A percentile compares a stretch with the other conserved stretches of the same genome.
phyloP scores from a whole-genome alignment of 2,113 vertebrate genomes.

The Galeopterus variegatus region DNA sequence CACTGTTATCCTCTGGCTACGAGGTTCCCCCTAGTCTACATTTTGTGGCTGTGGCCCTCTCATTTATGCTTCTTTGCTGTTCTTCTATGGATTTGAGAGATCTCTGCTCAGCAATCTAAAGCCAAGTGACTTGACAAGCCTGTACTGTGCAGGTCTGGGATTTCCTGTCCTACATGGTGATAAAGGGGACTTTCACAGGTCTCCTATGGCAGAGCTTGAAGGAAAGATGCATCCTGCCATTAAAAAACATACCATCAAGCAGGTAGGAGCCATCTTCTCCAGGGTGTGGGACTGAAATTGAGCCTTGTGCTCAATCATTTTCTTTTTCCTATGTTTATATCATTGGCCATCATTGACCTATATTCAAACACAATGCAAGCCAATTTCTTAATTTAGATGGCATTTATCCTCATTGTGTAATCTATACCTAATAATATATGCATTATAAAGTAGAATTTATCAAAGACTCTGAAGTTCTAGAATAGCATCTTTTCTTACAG shows the following conservation, averaged over 20 bases:
- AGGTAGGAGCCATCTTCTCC: background rate
- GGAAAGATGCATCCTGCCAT: background rate
- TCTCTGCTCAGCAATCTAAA: background rate
- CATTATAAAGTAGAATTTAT: background rate
- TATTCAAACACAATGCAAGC: background rate
- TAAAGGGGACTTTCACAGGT: background rate
- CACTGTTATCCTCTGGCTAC: background rate
- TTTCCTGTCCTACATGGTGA: background rate
- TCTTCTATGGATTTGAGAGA: background rate
- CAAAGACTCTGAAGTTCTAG: background rate
- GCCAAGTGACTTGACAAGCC: background rate
- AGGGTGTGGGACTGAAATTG: background rate
- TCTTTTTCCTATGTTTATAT: background rate
- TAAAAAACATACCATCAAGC: background rate
- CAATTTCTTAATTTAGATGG: background rate
- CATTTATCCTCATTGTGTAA: background rate
- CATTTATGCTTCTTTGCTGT: background rate
- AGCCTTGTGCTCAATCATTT: background rate
- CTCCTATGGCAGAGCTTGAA: background rate
- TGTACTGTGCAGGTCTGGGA: background rate
- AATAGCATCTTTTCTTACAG: background rate
- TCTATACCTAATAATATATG: background rate
- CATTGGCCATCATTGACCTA: background rate
- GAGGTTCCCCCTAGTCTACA: fast-evolving
- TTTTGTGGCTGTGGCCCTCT: background rate